These are phyloP conservation scores for Bugulina stolonifera DNA, from an alignment of 2,888 invertebrate genomes.

Conservation along the genomic window DNA sequence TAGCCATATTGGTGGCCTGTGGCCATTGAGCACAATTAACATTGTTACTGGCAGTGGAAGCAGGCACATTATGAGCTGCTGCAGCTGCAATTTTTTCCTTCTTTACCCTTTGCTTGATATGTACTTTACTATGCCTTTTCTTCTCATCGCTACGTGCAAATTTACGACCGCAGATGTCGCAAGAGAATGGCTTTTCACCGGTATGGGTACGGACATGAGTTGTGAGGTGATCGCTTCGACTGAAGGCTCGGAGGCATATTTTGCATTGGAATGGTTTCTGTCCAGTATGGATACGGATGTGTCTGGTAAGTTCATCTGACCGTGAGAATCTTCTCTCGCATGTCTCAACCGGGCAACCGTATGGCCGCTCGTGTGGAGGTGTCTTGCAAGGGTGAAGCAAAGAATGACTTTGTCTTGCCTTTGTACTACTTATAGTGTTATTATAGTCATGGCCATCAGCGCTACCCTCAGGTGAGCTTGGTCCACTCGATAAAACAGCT, in stretches of 20 bases:
- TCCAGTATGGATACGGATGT: conserved; percentile 97
- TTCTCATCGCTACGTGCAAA: conserved; percentile 98
- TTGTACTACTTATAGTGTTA: neutral
- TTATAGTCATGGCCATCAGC: neutral
- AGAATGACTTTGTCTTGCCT: neutral
- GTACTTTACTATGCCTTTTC: conserved; percentile 97
- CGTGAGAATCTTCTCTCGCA: conserved; percentile 95
- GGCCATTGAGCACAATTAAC: neutral
- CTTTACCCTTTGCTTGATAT: conserved; percentile 70
- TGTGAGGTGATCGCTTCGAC: conserved; percentile 93
- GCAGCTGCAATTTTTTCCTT: conserved; percentile 3
- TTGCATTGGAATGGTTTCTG: conserved; percentile 96
- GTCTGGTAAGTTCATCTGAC: conserved; percentile 94
- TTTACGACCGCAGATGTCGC: conserved; percentile 94
- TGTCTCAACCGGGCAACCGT: conserved; percentile 93
- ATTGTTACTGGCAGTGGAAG: neutral
- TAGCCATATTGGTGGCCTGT: neutral
- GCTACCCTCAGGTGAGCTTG: conserved; percentile 12
- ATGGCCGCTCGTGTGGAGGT: conserved; percentile 93
- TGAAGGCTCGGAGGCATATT: conserved; percentile 97
- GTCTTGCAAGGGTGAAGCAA: conserved; percentile 76
- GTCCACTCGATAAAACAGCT: neutral
- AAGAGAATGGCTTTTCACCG: conserved; percentile 94
- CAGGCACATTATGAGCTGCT: conserved; percentile 9
- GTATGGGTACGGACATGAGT: conserved; percentile 91